phyloP scores from a whole-genome alignment of 2,888 invertebrate genomes.

The Hydriomena furcata region DNA sequence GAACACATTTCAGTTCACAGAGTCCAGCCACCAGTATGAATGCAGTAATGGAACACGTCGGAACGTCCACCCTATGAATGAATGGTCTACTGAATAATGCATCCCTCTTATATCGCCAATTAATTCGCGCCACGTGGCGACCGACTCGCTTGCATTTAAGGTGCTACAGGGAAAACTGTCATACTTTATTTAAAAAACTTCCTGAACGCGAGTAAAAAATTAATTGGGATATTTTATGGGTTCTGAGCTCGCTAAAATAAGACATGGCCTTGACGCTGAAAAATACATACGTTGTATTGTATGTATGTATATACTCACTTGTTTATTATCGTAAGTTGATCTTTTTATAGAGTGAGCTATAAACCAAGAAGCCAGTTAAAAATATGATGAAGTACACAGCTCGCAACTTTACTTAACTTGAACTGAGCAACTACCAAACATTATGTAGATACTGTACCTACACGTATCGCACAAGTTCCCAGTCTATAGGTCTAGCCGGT shows the following conservation, averaged over 20 bases:
- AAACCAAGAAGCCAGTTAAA: neutral
- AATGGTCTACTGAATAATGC: conserved; percentile 21
- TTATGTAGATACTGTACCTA: neutral
- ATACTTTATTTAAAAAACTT: neutral
- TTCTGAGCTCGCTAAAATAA: too few species aligned
- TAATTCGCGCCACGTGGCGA: conserved; percentile 15
- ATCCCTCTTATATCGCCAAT: conserved; percentile 20
- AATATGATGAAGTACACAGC: neutral
- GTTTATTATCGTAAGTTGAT: too few species aligned
- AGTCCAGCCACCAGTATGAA: neutral
- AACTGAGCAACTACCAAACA: neutral
- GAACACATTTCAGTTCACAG: neutral
- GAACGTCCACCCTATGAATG: conserved; percentile 2
- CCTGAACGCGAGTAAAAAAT: too few species aligned
- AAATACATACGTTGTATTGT: too few species aligned
- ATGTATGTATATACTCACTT: too few species aligned
- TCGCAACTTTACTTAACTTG: conserved; percentile 1
- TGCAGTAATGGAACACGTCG: neutral
- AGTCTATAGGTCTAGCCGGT: conserved; percentile 1
- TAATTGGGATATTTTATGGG: too few species aligned
- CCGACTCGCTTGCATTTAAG: neutral
- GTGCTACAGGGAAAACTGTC: neutral
- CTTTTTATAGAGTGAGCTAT: neutral
- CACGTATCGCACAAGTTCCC: conserved; percentile 2
- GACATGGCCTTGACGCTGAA: too few species aligned